phyloP scores from a whole-genome alignment of 1,140 invertebrate species.

The Drosophila busckii region DNA sequence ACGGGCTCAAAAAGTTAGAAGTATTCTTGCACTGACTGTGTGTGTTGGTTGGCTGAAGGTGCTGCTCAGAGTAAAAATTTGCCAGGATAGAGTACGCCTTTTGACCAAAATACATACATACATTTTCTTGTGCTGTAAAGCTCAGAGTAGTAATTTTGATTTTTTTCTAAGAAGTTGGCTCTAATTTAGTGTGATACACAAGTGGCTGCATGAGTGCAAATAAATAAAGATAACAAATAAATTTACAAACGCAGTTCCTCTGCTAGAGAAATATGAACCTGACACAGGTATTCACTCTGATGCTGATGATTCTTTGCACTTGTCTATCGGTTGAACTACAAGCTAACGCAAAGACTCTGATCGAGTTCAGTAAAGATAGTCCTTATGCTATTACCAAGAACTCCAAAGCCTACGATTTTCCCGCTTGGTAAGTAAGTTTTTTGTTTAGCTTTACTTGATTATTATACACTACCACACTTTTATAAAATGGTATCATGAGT shows the following conservation, averaged over 20 bases:
- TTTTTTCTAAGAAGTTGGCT: too few species aligned
- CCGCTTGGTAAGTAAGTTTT: conserved; percentile 61
- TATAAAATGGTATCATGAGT: too few species aligned
- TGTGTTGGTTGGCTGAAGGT: conserved; percentile 35
- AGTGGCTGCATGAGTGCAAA: too few species aligned
- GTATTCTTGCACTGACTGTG: conserved; percentile 71
- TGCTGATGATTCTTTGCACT: conserved; percentile 28
- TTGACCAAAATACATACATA: background rate
- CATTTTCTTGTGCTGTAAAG: background rate
- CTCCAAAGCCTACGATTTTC: conserved; percentile 28
- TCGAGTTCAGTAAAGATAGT: conserved; percentile 22
- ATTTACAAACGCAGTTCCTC: too few species aligned
- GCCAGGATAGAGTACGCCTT: too few species aligned
- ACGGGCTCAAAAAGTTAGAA: conserved; percentile 60
- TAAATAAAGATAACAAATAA: too few species aligned
- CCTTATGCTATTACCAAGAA: conserved; percentile 27
- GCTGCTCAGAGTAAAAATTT: conserved; percentile 17
- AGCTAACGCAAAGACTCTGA: conserved; percentile 22
- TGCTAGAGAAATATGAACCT: conserved; percentile 27
- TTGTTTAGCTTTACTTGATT: too few species aligned
- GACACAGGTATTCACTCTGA: conserved; percentile 8
- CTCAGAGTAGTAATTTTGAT: too few species aligned
- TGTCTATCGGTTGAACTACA: conserved; percentile 17
- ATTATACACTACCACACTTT: too few species aligned
- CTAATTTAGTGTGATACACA: too few species aligned